Evolutionary conservation across 2,888 invertebrate genomes (phyloP).

Genomic region (Pachliopta kotzebuea): DNA sequence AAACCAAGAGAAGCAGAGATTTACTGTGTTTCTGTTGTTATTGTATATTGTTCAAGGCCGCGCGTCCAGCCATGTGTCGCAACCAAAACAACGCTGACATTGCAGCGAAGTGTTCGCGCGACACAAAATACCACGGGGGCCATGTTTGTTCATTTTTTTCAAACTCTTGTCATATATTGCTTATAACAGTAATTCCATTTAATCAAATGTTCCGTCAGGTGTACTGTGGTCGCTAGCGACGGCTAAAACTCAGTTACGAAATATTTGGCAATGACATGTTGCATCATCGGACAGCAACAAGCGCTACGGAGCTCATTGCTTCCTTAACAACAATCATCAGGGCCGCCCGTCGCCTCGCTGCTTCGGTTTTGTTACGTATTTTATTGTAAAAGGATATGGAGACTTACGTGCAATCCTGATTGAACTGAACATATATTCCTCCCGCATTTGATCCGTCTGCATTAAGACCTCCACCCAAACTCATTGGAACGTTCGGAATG

Average conservation of each 20-base stretch:
- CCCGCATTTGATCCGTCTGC: slow-evolving; percentile 89
- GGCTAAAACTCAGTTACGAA: slow-evolving; percentile 45
- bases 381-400: slow-evolving; percentile 3
- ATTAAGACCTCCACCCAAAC: slow-evolving; percentile 87
- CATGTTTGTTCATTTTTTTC: not conserved
- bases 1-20: no score
- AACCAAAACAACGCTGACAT: slow-evolving; percentile 11
- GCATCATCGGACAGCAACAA: slow-evolving; percentile 55
- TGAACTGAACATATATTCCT: slow-evolving; percentile 97
- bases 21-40: no score
- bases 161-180: no score
- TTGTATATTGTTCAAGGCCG: slow-evolving; percentile 16
- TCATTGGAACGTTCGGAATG: slow-evolving; percentile 86
- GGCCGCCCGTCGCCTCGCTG: slow-evolving; percentile 2
- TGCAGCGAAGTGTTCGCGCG: not conserved
- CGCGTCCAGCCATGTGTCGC: slow-evolving; percentile 12
- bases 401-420: slow-evolving; percentile 98
- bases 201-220: no score
- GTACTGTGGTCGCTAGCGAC: not conserved
- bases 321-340: slow-evolving; percentile 1
- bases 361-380: not conserved
- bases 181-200: no score
- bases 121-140: not conserved
- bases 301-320: slow-evolving; percentile 8
- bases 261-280: slow-evolving; percentile 69